Evolutionary conservation across 2,113 vertebrate species (phyloP).

Genomic region (Upupa epops): DNA sequence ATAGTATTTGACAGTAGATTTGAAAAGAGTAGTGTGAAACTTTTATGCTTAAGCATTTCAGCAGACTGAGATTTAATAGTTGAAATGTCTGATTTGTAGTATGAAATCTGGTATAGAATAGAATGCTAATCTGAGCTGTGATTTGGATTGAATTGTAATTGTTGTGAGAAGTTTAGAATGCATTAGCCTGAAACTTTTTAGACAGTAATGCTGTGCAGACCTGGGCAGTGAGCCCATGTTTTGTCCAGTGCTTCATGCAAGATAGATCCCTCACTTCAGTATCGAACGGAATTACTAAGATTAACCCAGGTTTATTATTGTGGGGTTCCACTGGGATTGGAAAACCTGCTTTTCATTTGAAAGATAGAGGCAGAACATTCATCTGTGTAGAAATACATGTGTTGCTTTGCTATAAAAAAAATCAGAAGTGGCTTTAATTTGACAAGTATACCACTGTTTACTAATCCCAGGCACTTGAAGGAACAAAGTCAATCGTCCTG

Average conservation of each 20-base stretch:
- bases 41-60: neutral
- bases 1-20: neutral
- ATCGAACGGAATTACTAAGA: neutral
- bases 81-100: neutral
- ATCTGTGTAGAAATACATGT: neutral
- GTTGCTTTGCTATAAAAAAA: neutral
- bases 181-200: neutral
- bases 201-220: neutral
- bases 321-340: neutral
- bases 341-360: neutral
- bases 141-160: neutral
- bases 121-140: neutral
- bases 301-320: neutral
- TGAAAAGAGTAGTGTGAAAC: neutral
- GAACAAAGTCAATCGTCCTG: neutral
- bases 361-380: neutral
- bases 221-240: neutral
- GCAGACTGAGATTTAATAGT: neutral
- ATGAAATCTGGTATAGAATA: neutral
- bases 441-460: neutral
- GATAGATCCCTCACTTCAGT: neutral
- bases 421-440: neutral
- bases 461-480: neutral
- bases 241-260: neutral
- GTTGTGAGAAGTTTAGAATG: neutral